Evolutionary conservation across 1,140 invertebrate genomes (phyloP).

Genomic region (Myzus persicae): DNA sequence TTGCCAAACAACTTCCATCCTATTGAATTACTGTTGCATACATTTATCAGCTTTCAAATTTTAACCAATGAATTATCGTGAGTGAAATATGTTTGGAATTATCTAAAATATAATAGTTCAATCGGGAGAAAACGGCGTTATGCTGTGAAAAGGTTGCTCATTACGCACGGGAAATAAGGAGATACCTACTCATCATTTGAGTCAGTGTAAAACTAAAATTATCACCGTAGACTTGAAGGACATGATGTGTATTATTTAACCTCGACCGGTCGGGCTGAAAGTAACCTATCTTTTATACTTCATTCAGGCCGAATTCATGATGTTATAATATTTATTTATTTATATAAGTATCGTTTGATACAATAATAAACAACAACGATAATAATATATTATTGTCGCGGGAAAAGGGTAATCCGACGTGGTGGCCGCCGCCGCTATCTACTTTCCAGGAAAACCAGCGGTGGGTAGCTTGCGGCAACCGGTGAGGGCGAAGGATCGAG

Average conservation of each 20-base stretch:
- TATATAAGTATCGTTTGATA: neutral
- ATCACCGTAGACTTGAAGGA: neutral
- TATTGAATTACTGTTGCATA: neutral
- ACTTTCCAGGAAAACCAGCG: neutral
- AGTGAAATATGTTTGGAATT: neutral
- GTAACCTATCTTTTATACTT: neutral
- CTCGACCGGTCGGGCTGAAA: neutral
- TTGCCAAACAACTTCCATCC: neutral
- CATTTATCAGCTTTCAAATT: neutral
- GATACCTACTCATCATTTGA: neutral
- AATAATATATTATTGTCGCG: neutral
- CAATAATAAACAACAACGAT: neutral
- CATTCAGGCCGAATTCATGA: neutral
- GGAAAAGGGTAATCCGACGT: neutral
- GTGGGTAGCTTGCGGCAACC: too few relatives aligned
- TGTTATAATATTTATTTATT: neutral
- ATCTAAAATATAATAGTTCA: neutral
- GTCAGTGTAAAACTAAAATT: neutral
- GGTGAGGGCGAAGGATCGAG: neutral
- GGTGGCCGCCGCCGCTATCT: neutral
- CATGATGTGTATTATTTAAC: neutral
- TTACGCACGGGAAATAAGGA: neutral
- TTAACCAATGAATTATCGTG: neutral
- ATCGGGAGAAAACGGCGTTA: neutral
- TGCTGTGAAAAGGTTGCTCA: neutral